These are phyloP conservation scores for Anagrus nilaparvatae DNA, from an alignment of 1,140 invertebrate species.

Conservation along the genomic window DNA sequence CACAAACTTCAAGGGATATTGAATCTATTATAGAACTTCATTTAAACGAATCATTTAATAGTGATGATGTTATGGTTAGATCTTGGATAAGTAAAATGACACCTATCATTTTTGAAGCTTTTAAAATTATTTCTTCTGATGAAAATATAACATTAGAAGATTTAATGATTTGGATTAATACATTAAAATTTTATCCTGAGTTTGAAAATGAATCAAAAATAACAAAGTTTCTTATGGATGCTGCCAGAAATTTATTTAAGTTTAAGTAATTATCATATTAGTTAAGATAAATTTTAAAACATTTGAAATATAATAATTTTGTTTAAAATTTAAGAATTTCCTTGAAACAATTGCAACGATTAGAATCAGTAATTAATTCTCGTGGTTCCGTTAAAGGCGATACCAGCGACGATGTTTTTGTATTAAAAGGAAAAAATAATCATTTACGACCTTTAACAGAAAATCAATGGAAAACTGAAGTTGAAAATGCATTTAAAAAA, in stretches of 20 bases:
- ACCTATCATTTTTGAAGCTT: conserved; percentile 23
- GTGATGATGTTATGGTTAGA: conserved; percentile 17
- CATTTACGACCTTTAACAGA: conserved; percentile 19
- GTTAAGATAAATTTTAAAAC: neutral
- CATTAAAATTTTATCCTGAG: conserved; percentile 28
- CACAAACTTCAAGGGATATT: conserved; percentile 22
- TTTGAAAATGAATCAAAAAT: conserved; percentile 24
- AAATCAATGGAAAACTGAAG: conserved; percentile 33
- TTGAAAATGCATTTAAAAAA: conserved; percentile 28
- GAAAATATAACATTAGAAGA: conserved; percentile 28
- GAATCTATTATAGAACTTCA: conserved; percentile 29
- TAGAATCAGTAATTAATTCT: conserved; percentile 27
- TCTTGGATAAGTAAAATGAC: conserved; percentile 28
- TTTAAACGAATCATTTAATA: conserved; percentile 25
- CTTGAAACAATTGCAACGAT: conserved; percentile 23
- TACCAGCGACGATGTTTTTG: conserved; percentile 24
- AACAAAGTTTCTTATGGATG: conserved; percentile 26
- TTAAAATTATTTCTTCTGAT: conserved; percentile 15
- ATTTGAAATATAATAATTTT: neutral
- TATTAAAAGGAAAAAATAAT: conserved; percentile 27
- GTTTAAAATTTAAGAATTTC: conserved; percentile 21
- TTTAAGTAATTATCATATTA: conserved; percentile 15
- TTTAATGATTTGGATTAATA: conserved; percentile 29
- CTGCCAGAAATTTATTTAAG: conserved; percentile 27
- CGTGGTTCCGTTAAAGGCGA: conserved; percentile 15